phyloP scores from a whole-genome alignment of 2,797 vertebrate species.

The Brotula barbata region DNA sequence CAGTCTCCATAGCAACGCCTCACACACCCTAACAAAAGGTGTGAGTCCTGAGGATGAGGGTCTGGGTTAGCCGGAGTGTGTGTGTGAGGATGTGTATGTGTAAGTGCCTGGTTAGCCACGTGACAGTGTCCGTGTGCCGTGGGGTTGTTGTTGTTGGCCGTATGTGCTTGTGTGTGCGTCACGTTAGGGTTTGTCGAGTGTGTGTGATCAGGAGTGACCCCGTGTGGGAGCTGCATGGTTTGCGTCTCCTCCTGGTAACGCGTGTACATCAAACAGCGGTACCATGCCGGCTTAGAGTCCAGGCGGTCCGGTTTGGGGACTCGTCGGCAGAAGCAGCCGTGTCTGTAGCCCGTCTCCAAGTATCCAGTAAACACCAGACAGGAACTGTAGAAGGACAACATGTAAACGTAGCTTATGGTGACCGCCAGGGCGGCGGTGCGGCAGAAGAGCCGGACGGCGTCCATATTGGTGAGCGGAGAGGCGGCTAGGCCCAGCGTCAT shows the following conservation, averaged over 20 bases:
- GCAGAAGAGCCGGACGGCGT: conserved; percentile 98
- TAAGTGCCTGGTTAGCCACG: conserved; percentile 37
- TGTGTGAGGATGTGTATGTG: conserved; percentile 5
- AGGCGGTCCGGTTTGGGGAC: conserved; percentile 84
- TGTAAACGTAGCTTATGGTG: conserved; percentile 96
- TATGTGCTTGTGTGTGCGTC: conserved; percentile 40
- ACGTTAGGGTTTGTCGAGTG: conserved; percentile 38
- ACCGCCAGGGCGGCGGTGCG: conserved; percentile 92
- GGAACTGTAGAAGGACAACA: conserved; percentile 97
- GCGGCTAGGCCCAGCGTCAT: conserved; percentile 97
- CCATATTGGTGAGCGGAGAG: conserved; percentile 99
- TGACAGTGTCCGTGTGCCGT: conserved; percentile 26
- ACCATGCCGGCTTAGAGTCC: conserved; percentile 95
- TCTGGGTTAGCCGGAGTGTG: conserved; percentile 77
- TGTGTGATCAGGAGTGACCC: conserved; percentile 11
- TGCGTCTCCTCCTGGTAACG: conserved; percentile 89
- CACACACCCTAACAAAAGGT: conserved; percentile 95
- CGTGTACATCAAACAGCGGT: conserved; percentile 94
- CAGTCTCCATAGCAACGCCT: conserved; percentile 98
- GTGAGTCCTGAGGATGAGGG: conserved; percentile 89
- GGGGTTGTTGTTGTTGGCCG: conserved; percentile 36
- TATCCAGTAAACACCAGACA: conserved; percentile 98
- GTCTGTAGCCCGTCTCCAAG: conserved; percentile 97
- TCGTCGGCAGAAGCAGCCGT: conserved; percentile 95
- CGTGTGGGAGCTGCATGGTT: conserved; percentile 32